Evolutionary conservation across 2,113 vertebrate species (phyloP).

Genomic region (Agapornis roseicollis): DNA sequence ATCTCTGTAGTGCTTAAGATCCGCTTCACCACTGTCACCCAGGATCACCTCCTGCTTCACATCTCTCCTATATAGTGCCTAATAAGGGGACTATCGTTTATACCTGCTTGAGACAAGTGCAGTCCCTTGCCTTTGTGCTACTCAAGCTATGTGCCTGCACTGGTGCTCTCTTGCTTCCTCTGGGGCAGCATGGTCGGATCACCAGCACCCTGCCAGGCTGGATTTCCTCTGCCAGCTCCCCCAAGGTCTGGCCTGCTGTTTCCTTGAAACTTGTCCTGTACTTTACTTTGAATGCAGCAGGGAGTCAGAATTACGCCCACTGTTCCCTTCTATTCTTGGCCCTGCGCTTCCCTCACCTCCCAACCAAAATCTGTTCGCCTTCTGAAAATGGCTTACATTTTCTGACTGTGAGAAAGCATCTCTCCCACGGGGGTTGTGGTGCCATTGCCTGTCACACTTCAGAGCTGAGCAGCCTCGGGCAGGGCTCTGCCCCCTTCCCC

Average conservation of each 20-base stretch:
- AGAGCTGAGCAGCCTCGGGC: background rate
- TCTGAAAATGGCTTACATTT: conserved; percentile 56
- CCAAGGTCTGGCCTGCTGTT: background rate
- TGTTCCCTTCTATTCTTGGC: conserved; percentile 65
- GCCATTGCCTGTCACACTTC: background rate
- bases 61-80: background rate
- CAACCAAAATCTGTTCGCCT: conserved; percentile 67
- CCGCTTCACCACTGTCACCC: background rate
- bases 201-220: background rate
- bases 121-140: rapidly evolving
- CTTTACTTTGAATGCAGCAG: conserved; percentile 56
- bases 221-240: background rate
- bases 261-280: conserved; percentile 40
- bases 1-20: background rate
- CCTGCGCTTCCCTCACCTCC: conserved; percentile 68
- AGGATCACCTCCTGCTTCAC: background rate
- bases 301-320: conserved; percentile 60
- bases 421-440: background rate
- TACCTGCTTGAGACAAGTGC: rapidly evolving
- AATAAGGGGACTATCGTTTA: background rate
- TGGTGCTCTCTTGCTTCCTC: background rate
- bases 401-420: conserved; percentile 26
- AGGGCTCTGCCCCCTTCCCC: background rate
- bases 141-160: background rate
- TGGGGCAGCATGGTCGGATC: background rate